Evolutionary conservation across 1,140 invertebrate species (phyloP), one percentile per base, ranked within the genome.

Genomic region (Mylabris phalerata): DNA sequence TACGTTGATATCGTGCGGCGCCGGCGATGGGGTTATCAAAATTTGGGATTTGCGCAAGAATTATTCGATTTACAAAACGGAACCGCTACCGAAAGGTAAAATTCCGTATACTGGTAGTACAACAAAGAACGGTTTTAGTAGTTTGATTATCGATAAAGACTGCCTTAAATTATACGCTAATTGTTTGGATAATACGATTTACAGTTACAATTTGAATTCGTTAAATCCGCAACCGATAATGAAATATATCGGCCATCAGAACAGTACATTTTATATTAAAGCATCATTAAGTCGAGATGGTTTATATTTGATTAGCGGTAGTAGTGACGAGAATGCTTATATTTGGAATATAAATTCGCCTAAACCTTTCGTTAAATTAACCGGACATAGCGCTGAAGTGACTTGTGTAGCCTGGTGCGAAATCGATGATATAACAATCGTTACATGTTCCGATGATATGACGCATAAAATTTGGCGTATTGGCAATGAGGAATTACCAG

Each of bases 21-120:
- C 89, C 50, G 86, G 87, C 44, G 90, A 93, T 76, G 90, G 89
- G 1, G 75, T 84, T 42, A 87, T 95, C 6, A 93, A 93, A 74
- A 81, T 90, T 2, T 95, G 92, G 92, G 92, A 95, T 75, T 67
- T 93, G 9, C 72, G 92, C 27, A 89, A 91, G 68, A 89, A 84
- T 65, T 92, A 93, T 66, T 82, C 79, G 2, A 77, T 77, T 7
- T 81, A 84, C 58, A 87, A 84, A 67, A 79, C 80, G 45, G 83
- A 86, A 38, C 87, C 90, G 0, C 62, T 85, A 39, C 83, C 91
- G 0, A 85, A 87, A 64, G 78, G 86, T 66, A 79, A 78, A 2
- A 79, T 94, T 57, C 80, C 84, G 1, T 89, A 90, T 70, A 79
- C 79, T 32, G 87, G 87, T 3, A 80, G 80, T 38, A 84, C 81